A percentile compares a stretch with the other conserved stretches of the same genome.
Evolutionary conservation across 2,888 invertebrate species (phyloP).

Genomic region (Trachelus troglodyta): DNA sequence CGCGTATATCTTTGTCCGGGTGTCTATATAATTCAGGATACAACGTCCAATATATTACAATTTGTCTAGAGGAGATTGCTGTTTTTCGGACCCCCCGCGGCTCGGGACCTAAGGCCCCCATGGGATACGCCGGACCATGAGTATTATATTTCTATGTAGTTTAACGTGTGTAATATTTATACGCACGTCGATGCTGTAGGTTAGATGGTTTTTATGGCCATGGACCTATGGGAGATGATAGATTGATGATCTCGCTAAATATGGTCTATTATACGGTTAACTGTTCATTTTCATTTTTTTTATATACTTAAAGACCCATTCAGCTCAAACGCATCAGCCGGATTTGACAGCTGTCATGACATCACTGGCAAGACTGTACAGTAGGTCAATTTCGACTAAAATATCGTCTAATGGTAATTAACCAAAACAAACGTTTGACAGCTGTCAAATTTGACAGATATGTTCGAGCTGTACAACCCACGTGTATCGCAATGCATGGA

Average conservation of each 20-base stretch:
- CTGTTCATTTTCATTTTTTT: not conserved
- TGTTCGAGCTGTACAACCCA: not conserved
- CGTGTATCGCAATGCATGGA: not conserved
- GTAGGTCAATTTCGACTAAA: not conserved
- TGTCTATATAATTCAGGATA: conserved; percentile 29
- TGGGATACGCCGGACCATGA: conserved; percentile 24
- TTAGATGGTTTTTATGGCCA: not conserved
- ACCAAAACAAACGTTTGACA: not conserved
- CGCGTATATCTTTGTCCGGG: conserved; percentile 24
- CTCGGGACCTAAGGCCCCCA: conserved; percentile 17
- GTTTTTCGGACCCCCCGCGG: conserved; percentile 44
- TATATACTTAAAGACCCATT: not conserved
- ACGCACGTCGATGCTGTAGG: conserved; percentile 2
- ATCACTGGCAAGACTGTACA: not conserved
- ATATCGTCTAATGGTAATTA: not conserved
- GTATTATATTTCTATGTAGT: conserved; percentile 16
- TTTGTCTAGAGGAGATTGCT: conserved; percentile 50
- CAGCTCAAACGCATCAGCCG: not conserved
- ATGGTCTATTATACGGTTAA: conserved; percentile 10
- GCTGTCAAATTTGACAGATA: not conserved
- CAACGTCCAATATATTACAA: conserved; percentile 53
- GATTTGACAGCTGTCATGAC: not conserved
- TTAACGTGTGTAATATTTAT: conserved; percentile 19
- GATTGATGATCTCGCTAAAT: conserved; percentile 23
- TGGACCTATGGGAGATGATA: conserved; percentile 7